Conservation (phyloP, 2,797 vertebrate genomes). For the Acridotheres tristis region DNA sequence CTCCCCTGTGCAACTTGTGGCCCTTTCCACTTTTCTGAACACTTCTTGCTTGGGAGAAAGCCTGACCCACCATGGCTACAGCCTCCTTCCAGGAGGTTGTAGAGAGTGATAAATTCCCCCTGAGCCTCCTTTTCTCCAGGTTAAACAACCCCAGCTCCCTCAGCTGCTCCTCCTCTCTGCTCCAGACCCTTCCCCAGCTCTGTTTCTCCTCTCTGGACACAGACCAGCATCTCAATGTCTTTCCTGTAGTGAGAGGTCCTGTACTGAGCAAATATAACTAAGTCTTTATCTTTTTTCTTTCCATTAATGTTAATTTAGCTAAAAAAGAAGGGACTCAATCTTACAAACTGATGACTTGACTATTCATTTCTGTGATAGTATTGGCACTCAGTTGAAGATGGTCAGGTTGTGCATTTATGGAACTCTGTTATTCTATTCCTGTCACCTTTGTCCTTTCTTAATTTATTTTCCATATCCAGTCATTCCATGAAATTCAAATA, state of each 20-base stretch:
- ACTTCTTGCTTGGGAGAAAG: background rate
- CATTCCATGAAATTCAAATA: background rate
- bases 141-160: background rate
- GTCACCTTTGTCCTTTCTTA: background rate
- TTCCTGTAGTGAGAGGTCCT: background rate
- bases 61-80: rapidly evolving
- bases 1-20: background rate
- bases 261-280: background rate
- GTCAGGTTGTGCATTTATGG: background rate
- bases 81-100: background rate
- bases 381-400: background rate
- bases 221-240: background rate
- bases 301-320: background rate
- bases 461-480: background rate
- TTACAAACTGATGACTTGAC: background rate
- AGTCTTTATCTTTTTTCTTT: background rate
- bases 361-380: background rate
- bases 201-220: background rate
- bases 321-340: background rate
- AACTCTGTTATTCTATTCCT: background rate
- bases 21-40: background rate
- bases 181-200: background rate
- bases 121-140: background rate
- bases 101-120: background rate
- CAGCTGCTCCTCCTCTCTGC: background rate